A percentile compares a stretch with the other conserved stretches of the same genome.
Evolutionary conservation across 2,797 vertebrate species (phyloP).

Genomic region (Aldrovandia affinis): DNA sequence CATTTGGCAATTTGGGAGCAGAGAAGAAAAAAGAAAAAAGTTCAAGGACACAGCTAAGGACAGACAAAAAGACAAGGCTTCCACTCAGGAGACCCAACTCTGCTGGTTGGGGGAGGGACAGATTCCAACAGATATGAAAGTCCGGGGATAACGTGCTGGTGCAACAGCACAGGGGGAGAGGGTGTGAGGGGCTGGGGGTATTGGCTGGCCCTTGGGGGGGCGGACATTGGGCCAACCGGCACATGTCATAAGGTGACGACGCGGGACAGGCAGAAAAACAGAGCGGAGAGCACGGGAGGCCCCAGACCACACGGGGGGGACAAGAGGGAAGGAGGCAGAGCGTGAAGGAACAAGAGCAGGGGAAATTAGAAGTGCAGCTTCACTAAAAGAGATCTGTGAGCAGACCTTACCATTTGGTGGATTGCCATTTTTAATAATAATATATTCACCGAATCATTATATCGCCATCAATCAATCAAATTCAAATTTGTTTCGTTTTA

Average conservation of each 20-base stretch:
- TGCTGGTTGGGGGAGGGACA: conserved; percentile 2
- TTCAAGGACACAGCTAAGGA: conserved; percentile 29
- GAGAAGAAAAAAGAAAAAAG: conserved; percentile 35
- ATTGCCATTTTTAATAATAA: conserved; percentile 74
- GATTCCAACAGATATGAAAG: conserved; percentile 7
- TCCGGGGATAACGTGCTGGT: background rate
- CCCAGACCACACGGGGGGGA: background rate
- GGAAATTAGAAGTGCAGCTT: conserved; percentile 80
- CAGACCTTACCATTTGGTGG: conserved; percentile 64
- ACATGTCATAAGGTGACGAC: background rate
- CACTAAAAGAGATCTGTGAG: conserved; percentile 77
- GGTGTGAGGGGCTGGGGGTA: background rate
- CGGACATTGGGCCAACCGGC: background rate
- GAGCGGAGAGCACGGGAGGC: background rate
- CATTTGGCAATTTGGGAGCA: conserved; percentile 48
- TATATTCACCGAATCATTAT: conserved; percentile 58
- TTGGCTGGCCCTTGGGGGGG: background rate
- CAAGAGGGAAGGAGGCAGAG: background rate
- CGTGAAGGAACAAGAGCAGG: background rate
- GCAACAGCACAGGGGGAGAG: background rate
- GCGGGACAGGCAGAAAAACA: background rate
- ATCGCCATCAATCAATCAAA: conserved; percentile 74
- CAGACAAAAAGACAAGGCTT: background rate
- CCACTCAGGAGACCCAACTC: background rate
- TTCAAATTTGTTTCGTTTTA: conserved; percentile 46